phyloP scores from a whole-genome alignment of 1,140 invertebrate genomes.

The Anthonomus grandis region DNA sequence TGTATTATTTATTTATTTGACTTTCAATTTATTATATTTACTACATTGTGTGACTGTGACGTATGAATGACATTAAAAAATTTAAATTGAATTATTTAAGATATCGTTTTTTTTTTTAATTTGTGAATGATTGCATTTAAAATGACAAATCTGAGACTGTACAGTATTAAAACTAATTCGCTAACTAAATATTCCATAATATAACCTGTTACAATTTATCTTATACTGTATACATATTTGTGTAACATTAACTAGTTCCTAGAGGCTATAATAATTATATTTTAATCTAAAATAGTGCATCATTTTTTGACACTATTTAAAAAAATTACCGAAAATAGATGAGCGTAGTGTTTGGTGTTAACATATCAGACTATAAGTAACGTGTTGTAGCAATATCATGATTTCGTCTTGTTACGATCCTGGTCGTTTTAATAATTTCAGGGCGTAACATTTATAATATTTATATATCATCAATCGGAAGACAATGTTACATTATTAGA shows the following conservation, averaged over 20 bases:
- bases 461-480: conserved; percentile 2
- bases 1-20: conserved; percentile 28
- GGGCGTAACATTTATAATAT: not conserved
- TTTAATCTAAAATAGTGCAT: conserved; percentile 35
- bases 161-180: conserved; percentile 39
- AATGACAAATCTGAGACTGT: conserved; percentile 26
- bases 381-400: conserved; percentile 38
- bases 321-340: conserved; percentile 28
- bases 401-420: conserved; percentile 17
- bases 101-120: no score
- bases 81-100: no score
- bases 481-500: not conserved
- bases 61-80: no score
- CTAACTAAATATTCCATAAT: conserved; percentile 35
- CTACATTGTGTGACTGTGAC: no score
- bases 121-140: not conserved
- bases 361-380: conserved; percentile 44
- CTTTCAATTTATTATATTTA: no score
- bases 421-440: conserved; percentile 3
- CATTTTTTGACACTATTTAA: no score
- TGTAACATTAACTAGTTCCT: conserved; percentile 37
- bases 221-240: conserved; percentile 18
- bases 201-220: conserved; percentile 20
- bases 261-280: conserved; percentile 26
- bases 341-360: conserved; percentile 41